Evolutionary conservation across 2,797 vertebrate species (phyloP).

Genomic region (Rachycentron canadum): DNA sequence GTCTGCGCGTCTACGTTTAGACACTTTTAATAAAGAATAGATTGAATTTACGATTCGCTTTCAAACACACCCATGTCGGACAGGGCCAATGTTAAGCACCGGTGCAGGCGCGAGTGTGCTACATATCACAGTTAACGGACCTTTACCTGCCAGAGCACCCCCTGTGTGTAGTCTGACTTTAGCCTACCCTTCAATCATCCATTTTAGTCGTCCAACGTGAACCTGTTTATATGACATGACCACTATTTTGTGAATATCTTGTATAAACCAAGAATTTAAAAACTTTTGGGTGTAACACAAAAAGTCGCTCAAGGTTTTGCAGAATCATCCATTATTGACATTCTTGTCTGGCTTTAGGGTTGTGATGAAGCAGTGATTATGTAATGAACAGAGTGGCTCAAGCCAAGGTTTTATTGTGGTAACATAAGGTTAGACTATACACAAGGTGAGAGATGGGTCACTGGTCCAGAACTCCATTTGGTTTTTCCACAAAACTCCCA

Average conservation of each 20-base stretch:
- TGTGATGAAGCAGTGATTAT: not conserved
- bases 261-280: not conserved
- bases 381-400: not conserved
- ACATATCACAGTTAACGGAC: not conserved
- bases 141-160: not conserved
- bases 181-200: too few relatives aligned
- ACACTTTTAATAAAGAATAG: not conserved
- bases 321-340: not conserved
- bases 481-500: not conserved
- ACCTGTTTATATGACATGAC: not conserved
- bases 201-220: too few relatives aligned
- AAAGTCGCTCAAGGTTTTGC: slow-evolving; percentile 4
- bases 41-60: not conserved
- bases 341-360: not conserved
- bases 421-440: not conserved
- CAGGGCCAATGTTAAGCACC: not conserved
- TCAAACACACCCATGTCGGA: not conserved
- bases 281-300: not conserved
- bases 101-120: not conserved
- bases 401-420: not conserved
- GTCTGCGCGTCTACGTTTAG: not conserved
- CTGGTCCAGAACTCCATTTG: not conserved
- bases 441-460: not conserved
- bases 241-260: not conserved
- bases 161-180: not conserved